Percentiles rank a stretch among this genome's conserved stretches.
phyloP scores from a whole-genome alignment of 2,797 vertebrate species.

The Sebastes glaucus region DNA sequence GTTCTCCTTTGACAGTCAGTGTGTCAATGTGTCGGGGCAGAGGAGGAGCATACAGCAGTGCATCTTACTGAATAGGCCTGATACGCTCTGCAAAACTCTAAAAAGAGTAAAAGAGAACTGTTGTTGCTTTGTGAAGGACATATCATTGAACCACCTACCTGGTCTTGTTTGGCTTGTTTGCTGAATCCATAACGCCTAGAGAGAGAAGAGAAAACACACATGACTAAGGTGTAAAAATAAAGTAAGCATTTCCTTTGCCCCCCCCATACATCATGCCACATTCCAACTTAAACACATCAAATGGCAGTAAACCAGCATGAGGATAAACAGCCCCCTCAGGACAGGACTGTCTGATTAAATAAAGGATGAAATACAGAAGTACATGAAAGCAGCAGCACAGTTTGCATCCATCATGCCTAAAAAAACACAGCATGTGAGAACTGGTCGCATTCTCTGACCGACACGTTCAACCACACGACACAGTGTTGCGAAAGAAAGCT shows the following conservation, averaged over 20 bases:
- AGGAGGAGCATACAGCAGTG: neutral
- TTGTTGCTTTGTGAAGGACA: neutral
- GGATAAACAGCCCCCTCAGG: neutral
- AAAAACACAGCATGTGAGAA: neutral
- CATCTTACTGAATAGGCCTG: neutral
- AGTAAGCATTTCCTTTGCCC: neutral
- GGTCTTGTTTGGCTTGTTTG: constrained; percentile 87
- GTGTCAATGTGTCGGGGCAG: neutral
- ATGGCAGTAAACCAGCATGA: neutral
- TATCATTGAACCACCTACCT: constrained; percentile 79
- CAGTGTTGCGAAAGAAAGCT: neutral
- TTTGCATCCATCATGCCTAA: constrained; percentile 46
- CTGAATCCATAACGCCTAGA: constrained; percentile 92
- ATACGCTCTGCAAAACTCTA: neutral
- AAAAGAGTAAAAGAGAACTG: neutral
- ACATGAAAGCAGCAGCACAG: constrained; percentile 10
- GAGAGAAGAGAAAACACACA: constrained; percentile 4
- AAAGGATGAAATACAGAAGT: neutral
- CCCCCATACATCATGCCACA: constrained; percentile 18
- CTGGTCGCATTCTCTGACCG: constrained; percentile 8
- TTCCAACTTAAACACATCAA: constrained; percentile 7
- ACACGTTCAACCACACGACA: constrained; percentile 29
- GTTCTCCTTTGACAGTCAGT: neutral
- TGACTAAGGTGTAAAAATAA: neutral
- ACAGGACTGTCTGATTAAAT: neutral